phyloP scores from a whole-genome alignment of 2,797 vertebrate species.

The Enoplosus armatus region DNA sequence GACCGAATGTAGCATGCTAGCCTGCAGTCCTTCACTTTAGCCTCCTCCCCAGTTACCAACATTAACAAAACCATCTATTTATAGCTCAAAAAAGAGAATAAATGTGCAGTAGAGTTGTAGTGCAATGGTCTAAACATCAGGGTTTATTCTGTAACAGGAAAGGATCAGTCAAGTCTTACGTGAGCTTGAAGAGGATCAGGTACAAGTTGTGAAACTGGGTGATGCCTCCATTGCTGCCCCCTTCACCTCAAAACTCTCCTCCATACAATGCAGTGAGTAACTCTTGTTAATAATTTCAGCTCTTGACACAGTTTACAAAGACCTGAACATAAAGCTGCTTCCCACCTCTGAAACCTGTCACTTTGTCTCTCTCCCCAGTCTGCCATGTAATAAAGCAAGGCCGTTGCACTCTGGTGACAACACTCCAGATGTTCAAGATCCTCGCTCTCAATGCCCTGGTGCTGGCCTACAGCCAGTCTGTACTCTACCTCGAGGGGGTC shows the following conservation, averaged over 20 bases:
- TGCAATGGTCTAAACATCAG: conserved; percentile 31
- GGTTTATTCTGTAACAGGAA: conserved; percentile 84
- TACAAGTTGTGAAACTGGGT: conserved; percentile 95
- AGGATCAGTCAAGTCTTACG: conserved; percentile 94
- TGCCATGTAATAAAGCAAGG: conserved; percentile 99
- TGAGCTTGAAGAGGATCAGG: conserved; percentile 95
- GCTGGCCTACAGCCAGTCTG: conserved; percentile 97
- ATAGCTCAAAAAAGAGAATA: not conserved
- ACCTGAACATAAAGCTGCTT: not conserved
- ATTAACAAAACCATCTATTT: not conserved
- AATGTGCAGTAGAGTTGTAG: not conserved
- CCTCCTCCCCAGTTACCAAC: not conserved
- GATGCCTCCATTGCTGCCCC: conserved; percentile 98
- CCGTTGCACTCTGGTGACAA: conserved; percentile 96
- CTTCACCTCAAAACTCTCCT: conserved; percentile 98
- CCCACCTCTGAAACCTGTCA: conserved; percentile 1
- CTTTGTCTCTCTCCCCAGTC: conserved; percentile 81
- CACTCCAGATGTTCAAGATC: conserved; percentile 99
- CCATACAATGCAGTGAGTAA: conserved; percentile 98
- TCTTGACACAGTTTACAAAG: conserved; percentile 1
- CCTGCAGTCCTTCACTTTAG: not conserved
- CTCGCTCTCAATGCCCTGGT: conserved; percentile 96
- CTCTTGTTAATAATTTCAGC: not conserved
- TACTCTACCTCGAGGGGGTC: conserved; percentile 97
- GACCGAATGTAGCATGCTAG: not conserved